phyloP scores from a whole-genome alignment of 53 echinoderm and acorn worm genomes.

The Henricia sp. region DNA sequence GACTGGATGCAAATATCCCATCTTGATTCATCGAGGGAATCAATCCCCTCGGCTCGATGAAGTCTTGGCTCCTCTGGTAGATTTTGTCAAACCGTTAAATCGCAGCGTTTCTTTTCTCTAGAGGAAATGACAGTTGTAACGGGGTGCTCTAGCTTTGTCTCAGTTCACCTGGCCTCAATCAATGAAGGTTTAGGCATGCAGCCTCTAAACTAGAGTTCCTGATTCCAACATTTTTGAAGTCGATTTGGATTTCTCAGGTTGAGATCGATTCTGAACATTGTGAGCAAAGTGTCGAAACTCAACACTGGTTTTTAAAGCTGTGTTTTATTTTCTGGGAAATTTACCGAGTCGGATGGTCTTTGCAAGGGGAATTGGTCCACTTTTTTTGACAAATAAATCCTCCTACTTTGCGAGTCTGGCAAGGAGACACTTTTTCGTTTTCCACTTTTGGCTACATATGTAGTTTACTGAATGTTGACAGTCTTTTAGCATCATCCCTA shows the following conservation, averaged over 20 bases:
- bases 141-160: not conserved
- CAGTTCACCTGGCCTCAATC: conserved; percentile 17
- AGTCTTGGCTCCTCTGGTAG: conserved; percentile 37
- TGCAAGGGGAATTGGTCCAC: not conserved
- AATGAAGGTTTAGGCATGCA: conserved; percentile 25
- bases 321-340: too few species aligned
- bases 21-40: conserved; percentile 50
- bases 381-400: too few species aligned
- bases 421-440: too few species aligned
- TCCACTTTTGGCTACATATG: too few species aligned
- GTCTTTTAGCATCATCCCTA: too few species aligned
- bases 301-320: too few species aligned
- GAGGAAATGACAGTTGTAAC: conserved; percentile 1
- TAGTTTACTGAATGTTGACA: too few species aligned
- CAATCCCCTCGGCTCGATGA: not conserved
- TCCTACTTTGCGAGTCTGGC: too few species aligned
- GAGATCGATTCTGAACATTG: too few species aligned
- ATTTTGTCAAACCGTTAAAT: conserved; percentile 17
- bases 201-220: conserved; percentile 1
- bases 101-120: not conserved
- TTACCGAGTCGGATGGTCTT: too few species aligned
- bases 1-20: conserved; percentile 39
- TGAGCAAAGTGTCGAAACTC: too few species aligned
- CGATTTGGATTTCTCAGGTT: too few species aligned
- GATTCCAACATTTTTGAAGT: conserved; percentile 1